These are phyloP conservation scores for Drepana falcataria DNA, from an alignment of 2,888 invertebrate genomes.

Conservation along the genomic window DNA sequence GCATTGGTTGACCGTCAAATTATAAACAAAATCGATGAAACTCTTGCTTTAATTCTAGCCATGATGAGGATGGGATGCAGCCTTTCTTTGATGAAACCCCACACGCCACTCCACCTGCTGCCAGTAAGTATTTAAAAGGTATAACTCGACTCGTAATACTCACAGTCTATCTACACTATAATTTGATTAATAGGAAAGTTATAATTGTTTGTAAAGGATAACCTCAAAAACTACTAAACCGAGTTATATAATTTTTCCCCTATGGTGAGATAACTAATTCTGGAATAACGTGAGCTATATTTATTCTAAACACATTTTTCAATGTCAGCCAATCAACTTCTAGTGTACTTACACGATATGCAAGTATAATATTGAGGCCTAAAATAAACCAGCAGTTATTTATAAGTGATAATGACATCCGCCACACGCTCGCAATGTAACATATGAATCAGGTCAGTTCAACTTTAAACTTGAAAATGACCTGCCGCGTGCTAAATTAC, in stretches of 20 bases:
- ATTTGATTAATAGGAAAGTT: too few relatives aligned
- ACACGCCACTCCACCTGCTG: slow-evolving; percentile 71
- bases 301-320: too few relatives aligned
- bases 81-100: slow-evolving; percentile 74
- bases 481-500: slow-evolving; percentile 36
- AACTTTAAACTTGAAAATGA: slow-evolving; percentile 35
- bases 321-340: too few relatives aligned
- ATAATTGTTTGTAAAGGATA: too few relatives aligned
- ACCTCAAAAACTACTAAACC: too few relatives aligned
- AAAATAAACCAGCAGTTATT: slow-evolving; percentile 15
- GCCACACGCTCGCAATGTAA: slow-evolving; percentile 16
- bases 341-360: slow-evolving; percentile 11
- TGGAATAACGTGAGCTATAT: too few relatives aligned
- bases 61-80: slow-evolving; percentile 73
- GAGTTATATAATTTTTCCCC: too few relatives aligned
- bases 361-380: slow-evolving; percentile 12
- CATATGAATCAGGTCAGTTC: slow-evolving; percentile 32
- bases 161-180: too few relatives aligned
- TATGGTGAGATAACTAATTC: too few relatives aligned
- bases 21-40: too few relatives aligned
- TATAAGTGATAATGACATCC: slow-evolving; percentile 60
- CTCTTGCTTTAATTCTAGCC: slow-evolving; percentile 37
- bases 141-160: slow-evolving; percentile 5
- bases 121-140: slow-evolving; percentile 38
- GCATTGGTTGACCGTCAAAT: too few relatives aligned